Evolutionary conservation across 2,797 vertebrate species (phyloP), one percentile per base, ranked within the genome.

Genomic region (Pterois miles): DNA sequence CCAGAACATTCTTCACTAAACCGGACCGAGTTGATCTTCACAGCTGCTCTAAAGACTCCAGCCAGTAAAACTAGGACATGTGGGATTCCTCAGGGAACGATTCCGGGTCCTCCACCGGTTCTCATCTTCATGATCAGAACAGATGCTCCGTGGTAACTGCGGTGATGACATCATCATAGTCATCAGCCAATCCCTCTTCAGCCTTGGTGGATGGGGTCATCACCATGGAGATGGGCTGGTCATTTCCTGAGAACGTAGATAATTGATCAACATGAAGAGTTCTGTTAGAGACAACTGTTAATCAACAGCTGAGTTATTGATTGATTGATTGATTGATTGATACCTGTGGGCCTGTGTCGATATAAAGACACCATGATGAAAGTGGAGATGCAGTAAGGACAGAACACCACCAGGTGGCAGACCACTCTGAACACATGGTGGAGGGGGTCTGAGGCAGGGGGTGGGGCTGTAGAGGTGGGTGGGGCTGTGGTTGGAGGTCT

Each of bases 351-450:
- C 4, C 31, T 27, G 3, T 9, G 20, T 25, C 36, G 27, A 46
- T 65, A 56, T 13, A 56, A 4, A 46, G 50, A 65, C 50, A 65
- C 50, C 71, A 65, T 56, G 25, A 73, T 1, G 34, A 54, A 6
- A 2, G 71, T 73, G 59, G 48, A 64, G 71, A 73, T 33, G 48
- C n/a, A 54, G 71, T 54, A 73, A 1, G 71, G 71, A 22, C 59
- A 73, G 59, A 73, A 23, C 20, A 54, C 71, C 46, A 73, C 34
- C 25, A 73, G 48, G 48, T 40, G 50, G 25, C 6, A 1, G 13
- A 73, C 2, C 25, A 64, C 8, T 12, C 8, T 40, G 33, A 53
- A 2, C 4, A 31, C 18, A 4, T 53, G 18, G 7, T 53, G 20
- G 60, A 5, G 13, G 3, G 12, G 23, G 9, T 8, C 33, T 4